Conservation (phyloP, 2,888 invertebrate genomes). For the Anarsia innoxiella region DNA sequence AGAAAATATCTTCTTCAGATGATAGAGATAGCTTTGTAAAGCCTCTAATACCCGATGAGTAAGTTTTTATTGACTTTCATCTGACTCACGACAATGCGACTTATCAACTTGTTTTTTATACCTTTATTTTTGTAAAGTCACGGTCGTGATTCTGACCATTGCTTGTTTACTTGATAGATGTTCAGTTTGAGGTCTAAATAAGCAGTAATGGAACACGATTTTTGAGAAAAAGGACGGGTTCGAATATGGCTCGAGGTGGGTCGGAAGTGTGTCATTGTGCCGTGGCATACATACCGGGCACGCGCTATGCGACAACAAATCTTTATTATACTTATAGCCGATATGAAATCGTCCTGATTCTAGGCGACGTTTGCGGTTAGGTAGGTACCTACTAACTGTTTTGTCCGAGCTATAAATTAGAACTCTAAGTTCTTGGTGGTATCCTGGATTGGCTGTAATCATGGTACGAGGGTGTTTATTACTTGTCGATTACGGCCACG, state of each 20-base stretch:
- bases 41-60: constrained; percentile 2
- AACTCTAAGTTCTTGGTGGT: too few relatives aligned
- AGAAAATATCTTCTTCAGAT: constrained; percentile 4
- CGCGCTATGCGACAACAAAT: constrained; percentile 38
- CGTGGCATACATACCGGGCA: constrained; percentile 62
- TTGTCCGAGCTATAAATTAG: too few relatives aligned
- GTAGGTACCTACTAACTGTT: too few relatives aligned
- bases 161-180: constrained; percentile 2
- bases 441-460: too few relatives aligned
- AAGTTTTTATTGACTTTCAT: constrained; percentile 13
- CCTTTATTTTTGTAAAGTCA: constrained; percentile 11
- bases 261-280: constrained; percentile 64
- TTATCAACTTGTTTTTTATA: constrained; percentile 8
- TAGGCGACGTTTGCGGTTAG: too few relatives aligned
- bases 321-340: constrained; percentile 11
- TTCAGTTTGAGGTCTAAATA: neutral
- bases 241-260: constrained; percentile 40
- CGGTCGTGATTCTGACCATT: constrained; percentile 5
- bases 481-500: too few relatives aligned
- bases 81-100: constrained; percentile 5
- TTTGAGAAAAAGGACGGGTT: constrained; percentile 42
- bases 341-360: constrained; percentile 12
- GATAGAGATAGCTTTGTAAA: neutral
- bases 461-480: too few relatives aligned
- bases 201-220: constrained; percentile 4